Conservation (phyloP, 2,797 vertebrate species). For the Potorous gilbertii region DNA sequence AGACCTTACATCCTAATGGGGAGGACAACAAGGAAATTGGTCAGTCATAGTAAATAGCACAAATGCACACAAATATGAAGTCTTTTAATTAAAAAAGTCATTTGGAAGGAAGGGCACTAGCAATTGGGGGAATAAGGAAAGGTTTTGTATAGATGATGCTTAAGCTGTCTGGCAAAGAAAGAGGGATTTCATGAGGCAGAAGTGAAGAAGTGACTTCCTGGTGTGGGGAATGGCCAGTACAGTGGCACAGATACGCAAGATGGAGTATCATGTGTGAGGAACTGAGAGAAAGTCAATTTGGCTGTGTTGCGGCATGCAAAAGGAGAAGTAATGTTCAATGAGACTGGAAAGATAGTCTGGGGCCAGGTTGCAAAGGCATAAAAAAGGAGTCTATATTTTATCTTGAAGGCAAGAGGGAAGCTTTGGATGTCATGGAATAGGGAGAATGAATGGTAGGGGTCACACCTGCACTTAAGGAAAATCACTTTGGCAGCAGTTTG, state of each 20-base stretch:
- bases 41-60: not conserved
- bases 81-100: not conserved
- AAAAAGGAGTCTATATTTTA: not conserved
- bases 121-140: not conserved
- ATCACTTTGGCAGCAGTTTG: not conserved
- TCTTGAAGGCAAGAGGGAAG: not conserved
- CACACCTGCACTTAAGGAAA: not conserved
- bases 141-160: not conserved
- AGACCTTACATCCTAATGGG: not conserved
- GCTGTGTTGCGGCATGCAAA: not conserved
- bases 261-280: not conserved
- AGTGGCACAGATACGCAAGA: not conserved
- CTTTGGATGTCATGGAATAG: not conserved
- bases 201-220: not conserved
- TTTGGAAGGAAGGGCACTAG: not conserved
- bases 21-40: not conserved
- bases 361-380: not conserved
- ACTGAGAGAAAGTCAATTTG: not conserved
- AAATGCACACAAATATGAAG: not conserved
- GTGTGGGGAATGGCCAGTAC: not conserved
- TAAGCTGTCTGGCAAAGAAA: not conserved
- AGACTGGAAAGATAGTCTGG: not conserved
- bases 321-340: not conserved
- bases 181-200: not conserved
- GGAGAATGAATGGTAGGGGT: not conserved